Percentiles rank a stretch among this genome's conserved stretches.
Conservation (phyloP, 2,888 invertebrate species). For the Lithophane semibrunnea region DNA sequence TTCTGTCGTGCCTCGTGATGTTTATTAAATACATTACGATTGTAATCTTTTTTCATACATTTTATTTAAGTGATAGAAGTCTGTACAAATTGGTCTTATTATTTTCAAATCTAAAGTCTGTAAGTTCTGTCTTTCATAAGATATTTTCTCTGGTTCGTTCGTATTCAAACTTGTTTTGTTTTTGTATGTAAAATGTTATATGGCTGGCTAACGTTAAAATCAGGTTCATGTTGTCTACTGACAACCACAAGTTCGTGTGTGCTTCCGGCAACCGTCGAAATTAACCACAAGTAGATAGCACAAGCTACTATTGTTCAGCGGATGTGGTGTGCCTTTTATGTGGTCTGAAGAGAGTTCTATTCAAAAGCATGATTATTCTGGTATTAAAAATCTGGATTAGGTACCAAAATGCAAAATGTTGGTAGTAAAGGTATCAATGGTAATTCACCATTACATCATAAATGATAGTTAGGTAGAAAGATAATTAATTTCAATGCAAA, state of each 20-base stretch:
- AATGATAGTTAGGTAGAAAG: conserved; percentile 14
- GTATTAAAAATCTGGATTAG: background rate
- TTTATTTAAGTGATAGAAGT: too few relatives aligned
- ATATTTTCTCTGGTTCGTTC: background rate
- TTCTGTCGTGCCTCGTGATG: background rate
- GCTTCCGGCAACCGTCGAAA: conserved; percentile 34
- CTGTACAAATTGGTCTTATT: too few relatives aligned
- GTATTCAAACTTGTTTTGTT: background rate
- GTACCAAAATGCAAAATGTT: background rate
- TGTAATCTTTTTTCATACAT: background rate
- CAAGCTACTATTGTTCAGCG: conserved; percentile 37
- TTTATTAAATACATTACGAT: background rate
- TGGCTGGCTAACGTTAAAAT: conserved; percentile 2
- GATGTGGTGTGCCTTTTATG: conserved; percentile 44
- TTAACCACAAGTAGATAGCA: conserved; percentile 45
- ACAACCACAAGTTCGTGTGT: conserved; percentile 40
- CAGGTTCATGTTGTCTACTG: conserved; percentile 16
- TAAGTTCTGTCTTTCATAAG: background rate
- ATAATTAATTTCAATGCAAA: conserved; percentile 45
- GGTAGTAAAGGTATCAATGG: background rate
- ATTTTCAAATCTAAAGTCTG: too few relatives aligned
- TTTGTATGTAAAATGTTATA: background rate
- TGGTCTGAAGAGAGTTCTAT: conserved; percentile 28
- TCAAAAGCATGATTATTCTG: conserved; percentile 23
- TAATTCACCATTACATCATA: conserved; percentile 19